A percentile compares a stretch with the other conserved stretches of the same genome.
phyloP scores from a whole-genome alignment of 2,888 invertebrate species.

The Scrobipalpa costella region DNA sequence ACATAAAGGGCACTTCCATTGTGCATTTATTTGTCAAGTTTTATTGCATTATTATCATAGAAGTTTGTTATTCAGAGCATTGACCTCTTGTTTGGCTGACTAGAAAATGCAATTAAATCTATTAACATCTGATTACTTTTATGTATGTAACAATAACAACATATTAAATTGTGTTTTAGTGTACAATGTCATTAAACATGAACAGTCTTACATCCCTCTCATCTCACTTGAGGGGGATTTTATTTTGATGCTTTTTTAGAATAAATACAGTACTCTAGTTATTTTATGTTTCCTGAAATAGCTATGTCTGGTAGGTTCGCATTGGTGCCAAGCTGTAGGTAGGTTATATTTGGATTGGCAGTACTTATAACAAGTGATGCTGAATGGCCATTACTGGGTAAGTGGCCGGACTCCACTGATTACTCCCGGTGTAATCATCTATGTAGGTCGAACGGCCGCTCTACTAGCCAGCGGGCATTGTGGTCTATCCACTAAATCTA shows the following conservation, averaged over 20 bases:
- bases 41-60: slow-evolving; percentile 19
- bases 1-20: not conserved
- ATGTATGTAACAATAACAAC: not conserved
- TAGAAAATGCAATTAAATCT: not conserved
- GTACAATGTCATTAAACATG: no score
- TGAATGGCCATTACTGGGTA: not conserved
- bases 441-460: slow-evolving; percentile 3
- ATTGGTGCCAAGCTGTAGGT: not conserved
- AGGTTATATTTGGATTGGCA: slow-evolving; percentile 6
- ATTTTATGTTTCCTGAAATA: not conserved
- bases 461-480: slow-evolving; percentile 1
- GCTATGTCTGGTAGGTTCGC: not conserved
- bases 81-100: not conserved
- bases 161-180: no score
- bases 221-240: no score
- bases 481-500: not conserved
- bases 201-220: no score
- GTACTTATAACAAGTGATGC: not conserved
- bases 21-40: not conserved
- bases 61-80: slow-evolving; percentile 1
- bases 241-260: no score
- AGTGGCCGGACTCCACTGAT: not conserved
- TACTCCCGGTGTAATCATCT: slow-evolving; percentile 1
- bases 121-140: not conserved
- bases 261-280: no score